A percentile compares a stretch with the other conserved stretches of the same genome.
phyloP scores from a whole-genome alignment of 2,888 invertebrate species.

The Lasioglossum zephyrum region DNA sequence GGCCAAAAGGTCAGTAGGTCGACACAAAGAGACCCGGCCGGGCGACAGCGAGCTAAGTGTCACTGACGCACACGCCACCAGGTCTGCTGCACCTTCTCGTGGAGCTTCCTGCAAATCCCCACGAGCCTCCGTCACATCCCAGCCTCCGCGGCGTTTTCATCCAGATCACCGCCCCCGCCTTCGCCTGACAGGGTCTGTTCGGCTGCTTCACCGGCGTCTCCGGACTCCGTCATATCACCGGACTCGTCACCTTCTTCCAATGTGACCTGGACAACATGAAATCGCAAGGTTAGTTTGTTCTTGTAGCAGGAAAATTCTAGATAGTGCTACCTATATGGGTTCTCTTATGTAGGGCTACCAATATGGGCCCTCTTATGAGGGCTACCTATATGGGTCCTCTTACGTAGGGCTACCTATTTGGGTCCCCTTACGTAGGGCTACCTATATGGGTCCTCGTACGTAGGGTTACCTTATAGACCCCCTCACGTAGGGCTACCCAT shows the following conservation, averaged over 20 bases:
- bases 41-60: conserved; percentile 67
- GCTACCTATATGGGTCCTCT: too few species aligned
- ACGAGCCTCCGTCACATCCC: conserved; percentile 97
- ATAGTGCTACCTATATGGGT: neutral
- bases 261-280: conserved; percentile 87
- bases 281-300: neutral
- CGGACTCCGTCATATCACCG: conserved; percentile 88
- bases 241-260: conserved; percentile 90
- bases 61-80: conserved; percentile 94
- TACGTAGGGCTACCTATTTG: too few species aligned
- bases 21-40: conserved; percentile 60
- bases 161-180: conserved; percentile 85
- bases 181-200: conserved; percentile 82
- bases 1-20: conserved; percentile 61
- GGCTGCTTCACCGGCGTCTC: conserved; percentile 85
- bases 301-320: neutral
- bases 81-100: conserved; percentile 93
- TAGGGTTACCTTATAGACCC: too few species aligned
- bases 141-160: conserved; percentile 84
- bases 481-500: too few species aligned
- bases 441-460: too few species aligned
- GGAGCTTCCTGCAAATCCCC: conserved; percentile 95
- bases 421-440: too few species aligned
- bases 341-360: too few species aligned
- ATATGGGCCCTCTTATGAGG: too few species aligned